Evolutionary conservation across 2,888 invertebrate species (phyloP).

Genomic region (Heterodera filipjevi): DNA sequence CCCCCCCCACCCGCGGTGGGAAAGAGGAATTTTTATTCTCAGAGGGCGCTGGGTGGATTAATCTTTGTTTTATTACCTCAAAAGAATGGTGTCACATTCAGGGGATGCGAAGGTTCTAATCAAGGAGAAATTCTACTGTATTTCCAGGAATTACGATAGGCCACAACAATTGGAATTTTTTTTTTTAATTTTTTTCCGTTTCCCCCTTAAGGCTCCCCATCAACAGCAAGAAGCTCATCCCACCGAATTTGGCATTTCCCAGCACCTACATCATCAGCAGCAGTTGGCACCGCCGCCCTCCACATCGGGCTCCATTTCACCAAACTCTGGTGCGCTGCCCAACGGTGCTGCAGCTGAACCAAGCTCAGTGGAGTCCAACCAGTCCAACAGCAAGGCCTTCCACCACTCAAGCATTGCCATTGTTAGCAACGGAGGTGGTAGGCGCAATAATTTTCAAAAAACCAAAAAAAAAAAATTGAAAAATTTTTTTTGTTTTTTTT

Average conservation of each 20-base stretch:
- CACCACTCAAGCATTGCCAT: neutral
- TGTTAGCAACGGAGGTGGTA: neutral
- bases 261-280: neutral
- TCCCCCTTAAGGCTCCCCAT: neutral
- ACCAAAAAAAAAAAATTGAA: too few species aligned
- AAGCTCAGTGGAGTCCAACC: slow-evolving; percentile 9
- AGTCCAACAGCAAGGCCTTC: neutral
- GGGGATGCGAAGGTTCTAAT: too few species aligned
- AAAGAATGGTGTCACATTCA: too few species aligned
- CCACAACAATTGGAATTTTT: too few species aligned
- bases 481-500: too few species aligned
- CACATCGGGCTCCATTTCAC: neutral
- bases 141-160: too few species aligned
- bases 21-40: too few species aligned
- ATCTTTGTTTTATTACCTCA: too few species aligned
- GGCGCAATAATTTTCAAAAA: too few species aligned
- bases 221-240: neutral
- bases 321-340: neutral
- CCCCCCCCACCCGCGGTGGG: too few species aligned
- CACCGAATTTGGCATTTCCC: slow-evolving; percentile 5
- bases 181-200: neutral
- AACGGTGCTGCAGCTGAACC: neutral
- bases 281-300: neutral
- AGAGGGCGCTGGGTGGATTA: too few species aligned
- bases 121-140: too few species aligned